Evolutionary conservation across 2,888 invertebrate genomes (phyloP).

Genomic region (Tetramorium bicarinatum): DNA sequence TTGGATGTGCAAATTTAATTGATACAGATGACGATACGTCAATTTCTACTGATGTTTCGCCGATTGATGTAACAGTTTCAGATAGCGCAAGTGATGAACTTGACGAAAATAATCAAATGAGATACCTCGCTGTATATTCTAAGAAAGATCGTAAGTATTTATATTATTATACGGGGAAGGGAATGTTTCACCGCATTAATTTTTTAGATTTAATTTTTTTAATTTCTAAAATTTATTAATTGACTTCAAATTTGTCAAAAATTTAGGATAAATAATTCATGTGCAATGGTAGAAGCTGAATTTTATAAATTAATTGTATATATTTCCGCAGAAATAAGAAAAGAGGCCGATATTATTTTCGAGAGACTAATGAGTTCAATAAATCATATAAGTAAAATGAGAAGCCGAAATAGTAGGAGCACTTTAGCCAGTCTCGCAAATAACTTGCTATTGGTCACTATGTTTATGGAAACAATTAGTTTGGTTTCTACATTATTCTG

Average conservation of each 20-base stretch:
- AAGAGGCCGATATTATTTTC: constrained; percentile 56
- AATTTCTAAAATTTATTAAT: not conserved
- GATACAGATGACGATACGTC: not conserved
- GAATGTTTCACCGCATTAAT: not conserved
- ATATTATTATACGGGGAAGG: not conserved
- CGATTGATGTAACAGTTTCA: constrained; percentile 17
- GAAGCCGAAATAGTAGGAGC: constrained; percentile 52
- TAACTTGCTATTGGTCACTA: constrained; percentile 75
- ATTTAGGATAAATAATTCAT: constrained; percentile 11
- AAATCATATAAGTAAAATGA: constrained; percentile 62
- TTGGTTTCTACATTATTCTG: constrained; percentile 68
- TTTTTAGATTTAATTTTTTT: not conserved
- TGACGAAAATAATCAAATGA: not conserved
- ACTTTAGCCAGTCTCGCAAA: constrained; percentile 73
- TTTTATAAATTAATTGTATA: constrained; percentile 32
- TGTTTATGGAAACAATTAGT: constrained; percentile 75
- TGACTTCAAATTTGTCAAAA: not conserved
- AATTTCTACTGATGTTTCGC: not conserved
- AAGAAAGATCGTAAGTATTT: constrained; percentile 38
- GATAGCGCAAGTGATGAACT: not conserved
- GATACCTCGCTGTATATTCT: not conserved
- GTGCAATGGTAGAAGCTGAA: not conserved
- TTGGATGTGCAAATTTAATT: not conserved
- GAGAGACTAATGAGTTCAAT: constrained; percentile 70
- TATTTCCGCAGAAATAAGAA: constrained; percentile 52